These are phyloP conservation scores for Lichenostomus cassidix DNA, from an alignment of 2,113 vertebrate species.

Conservation along the genomic window DNA sequence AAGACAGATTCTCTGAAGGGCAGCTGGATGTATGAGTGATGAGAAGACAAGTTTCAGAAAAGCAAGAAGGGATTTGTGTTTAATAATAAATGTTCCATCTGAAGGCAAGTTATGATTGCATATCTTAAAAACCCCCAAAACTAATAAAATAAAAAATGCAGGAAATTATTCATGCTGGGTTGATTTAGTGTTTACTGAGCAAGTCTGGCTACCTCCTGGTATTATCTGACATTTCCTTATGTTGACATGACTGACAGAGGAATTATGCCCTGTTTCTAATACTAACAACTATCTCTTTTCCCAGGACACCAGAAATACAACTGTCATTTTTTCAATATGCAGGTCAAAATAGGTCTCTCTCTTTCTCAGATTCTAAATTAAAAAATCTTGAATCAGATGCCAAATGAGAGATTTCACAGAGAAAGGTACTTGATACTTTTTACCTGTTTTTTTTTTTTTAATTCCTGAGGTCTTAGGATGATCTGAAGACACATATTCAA, in stretches of 20 bases:
- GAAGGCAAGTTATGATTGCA: slow-evolving; percentile 22
- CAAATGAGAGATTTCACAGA: not conserved
- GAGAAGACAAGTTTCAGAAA: slow-evolving; percentile 31
- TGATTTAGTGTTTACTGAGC: slow-evolving; percentile 8
- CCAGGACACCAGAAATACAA: not conserved
- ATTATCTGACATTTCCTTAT: slow-evolving; percentile 18
- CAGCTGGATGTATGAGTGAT: slow-evolving; percentile 6
- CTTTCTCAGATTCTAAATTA: not conserved
- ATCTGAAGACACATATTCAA: not conserved
- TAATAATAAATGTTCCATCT: slow-evolving; percentile 38
- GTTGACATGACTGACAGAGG: slow-evolving; percentile 5
- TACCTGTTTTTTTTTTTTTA: not conserved
- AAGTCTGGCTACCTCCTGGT: not conserved
- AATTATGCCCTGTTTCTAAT: not conserved
- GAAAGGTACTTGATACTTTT: not conserved
- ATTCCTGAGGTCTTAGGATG: not conserved
- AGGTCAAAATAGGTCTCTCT: not conserved
- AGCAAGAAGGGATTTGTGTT: slow-evolving; percentile 13
- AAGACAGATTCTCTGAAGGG: slow-evolving; percentile 38
- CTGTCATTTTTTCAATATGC: not conserved
- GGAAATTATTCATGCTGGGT: not conserved
- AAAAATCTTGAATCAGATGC: not conserved
- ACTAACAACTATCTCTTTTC: not conserved
- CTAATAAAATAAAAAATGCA: slow-evolving; percentile 38
- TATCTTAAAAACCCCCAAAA: not conserved